Evolutionary conservation across 2,797 vertebrate species (phyloP), one percentile per base, ranked within the genome.

Genomic region (Helostoma temminkii): DNA sequence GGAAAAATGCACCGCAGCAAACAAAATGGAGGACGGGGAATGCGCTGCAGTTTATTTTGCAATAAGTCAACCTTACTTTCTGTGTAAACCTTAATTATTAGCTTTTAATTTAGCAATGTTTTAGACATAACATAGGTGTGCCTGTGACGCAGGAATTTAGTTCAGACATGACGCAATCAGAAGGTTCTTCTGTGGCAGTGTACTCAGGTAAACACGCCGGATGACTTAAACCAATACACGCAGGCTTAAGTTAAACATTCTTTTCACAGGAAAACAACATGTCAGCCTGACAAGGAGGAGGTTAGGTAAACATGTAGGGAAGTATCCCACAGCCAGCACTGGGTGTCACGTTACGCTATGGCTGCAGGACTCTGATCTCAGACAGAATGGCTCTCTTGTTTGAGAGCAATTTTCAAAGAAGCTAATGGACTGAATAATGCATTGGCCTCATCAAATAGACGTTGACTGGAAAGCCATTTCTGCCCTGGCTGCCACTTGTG

Each of bases 361-460:
- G 80, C 88, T 80, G 83, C 71, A 81, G 74, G 80, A 83, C 88
- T 92, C 91, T 92, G 91, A 91, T 90, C 91, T 88, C 90, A 88
- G 85, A 91, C 88, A 91, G 91, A 91, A 92, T 82, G 89, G 88
- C 89, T 90, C 88, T 91, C 89, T 92, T 93, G 92, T 93, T 89
- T 90, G 91, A 92, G 88, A 91, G 91, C 92, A 84, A 92, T 92
- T 91, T 92, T 91, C 86, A 81, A 88, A 91, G 89, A 91, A 87
- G 91, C 91, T 93, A 93, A 93, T 92, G 90, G 90, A 89, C 90
- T 93, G 91, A 93, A 93, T 93, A 93, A 92, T 92, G 91, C 91
- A 93, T 91, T 85, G 85, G 89, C 88, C 88, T 92, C 90, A 90
- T 93, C 90, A 92, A 91, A 90, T 91, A 90, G 89, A 90, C 75